Conservation (phyloP, 2,797 vertebrate species). For the Falco columbarius region DNA sequence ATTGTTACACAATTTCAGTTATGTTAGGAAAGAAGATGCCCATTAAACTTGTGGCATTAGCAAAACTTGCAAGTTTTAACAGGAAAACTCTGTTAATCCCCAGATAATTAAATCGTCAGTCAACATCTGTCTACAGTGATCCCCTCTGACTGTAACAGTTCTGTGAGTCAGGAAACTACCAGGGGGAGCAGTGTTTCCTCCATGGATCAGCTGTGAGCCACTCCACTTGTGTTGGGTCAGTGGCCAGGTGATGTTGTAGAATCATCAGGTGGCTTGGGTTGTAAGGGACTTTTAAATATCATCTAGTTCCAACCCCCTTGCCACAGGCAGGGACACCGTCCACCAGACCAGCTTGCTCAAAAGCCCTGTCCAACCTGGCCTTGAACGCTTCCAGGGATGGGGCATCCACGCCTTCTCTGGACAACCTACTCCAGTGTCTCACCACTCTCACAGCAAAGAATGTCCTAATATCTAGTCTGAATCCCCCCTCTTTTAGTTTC, state of each 20-base stretch:
- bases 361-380: too few species aligned
- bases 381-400: too few species aligned
- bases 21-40: not conserved
- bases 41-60: not conserved
- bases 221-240: not conserved
- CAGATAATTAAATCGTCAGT: not conserved
- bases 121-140: not conserved
- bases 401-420: too few species aligned
- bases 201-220: too few species aligned
- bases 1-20: not conserved
- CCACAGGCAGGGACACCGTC: too few species aligned
- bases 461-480: too few species aligned
- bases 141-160: not conserved
- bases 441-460: too few species aligned
- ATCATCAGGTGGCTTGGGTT: not conserved
- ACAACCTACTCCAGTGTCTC: too few species aligned
- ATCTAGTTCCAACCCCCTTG: too few species aligned
- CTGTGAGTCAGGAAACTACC: not conserved
- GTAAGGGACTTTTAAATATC: too few species aligned
- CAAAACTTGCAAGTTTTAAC: not conserved
- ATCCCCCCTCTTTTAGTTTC: too few species aligned
- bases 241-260: not conserved
- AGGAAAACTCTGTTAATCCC: not conserved
- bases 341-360: too few species aligned
- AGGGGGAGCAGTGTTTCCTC: rapidly evolving